Evolutionary conservation across 2,113 vertebrate species (phyloP), one percentile per base, ranked within the genome.

Genomic region (Baryphthengus martii): DNA sequence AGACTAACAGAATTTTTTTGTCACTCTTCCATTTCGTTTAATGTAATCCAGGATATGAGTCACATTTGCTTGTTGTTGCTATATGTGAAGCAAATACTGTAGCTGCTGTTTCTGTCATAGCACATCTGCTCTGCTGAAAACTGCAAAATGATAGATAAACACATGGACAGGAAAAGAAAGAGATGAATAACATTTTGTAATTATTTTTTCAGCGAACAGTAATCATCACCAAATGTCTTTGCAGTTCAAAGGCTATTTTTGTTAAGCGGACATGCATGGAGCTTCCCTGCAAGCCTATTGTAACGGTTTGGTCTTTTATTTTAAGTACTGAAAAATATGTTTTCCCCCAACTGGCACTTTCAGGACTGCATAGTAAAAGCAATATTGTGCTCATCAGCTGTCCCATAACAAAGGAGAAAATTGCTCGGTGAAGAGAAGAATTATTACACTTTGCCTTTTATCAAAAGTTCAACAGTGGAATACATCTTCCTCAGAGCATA

Each of bases 141-240:
- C 96, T 97, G 96, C 90, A 95, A 95, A 96, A 96, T 97, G 94
- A 93, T 96, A 97, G 97, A 97, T 95, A 98, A 97, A 97, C 94
- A 97, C 81, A 93, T 86, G 89, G 94, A 95, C 94, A 93, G 67
- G 63, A 88, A 90, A 91, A 87, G 95, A 95, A 85, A 82, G 95
- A 80, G 66, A 97, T 92, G 84, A 95, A 94, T 90, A 93, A 95
- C 74, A 47, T 78, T 95, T 95, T 93, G 66, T 78, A 70, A 68
- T 88, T 94, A 88, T 76, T 96, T 94, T 67, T 95, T 93, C 79
- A 83, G 93, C 72, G 90, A 85, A 55, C 89, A 78, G 44, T 88
- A 95, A 95, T 96, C 88, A 90, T 93, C 92, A 89, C 89, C 67
- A 95, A 94, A 93, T 80, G 86, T 90, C 92, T 94, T 58, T 70